A percentile compares a stretch with the other conserved stretches of the same genome.
Evolutionary conservation across 2,888 invertebrate species (phyloP).

Genomic region (Trissoscelio sp.): DNA sequence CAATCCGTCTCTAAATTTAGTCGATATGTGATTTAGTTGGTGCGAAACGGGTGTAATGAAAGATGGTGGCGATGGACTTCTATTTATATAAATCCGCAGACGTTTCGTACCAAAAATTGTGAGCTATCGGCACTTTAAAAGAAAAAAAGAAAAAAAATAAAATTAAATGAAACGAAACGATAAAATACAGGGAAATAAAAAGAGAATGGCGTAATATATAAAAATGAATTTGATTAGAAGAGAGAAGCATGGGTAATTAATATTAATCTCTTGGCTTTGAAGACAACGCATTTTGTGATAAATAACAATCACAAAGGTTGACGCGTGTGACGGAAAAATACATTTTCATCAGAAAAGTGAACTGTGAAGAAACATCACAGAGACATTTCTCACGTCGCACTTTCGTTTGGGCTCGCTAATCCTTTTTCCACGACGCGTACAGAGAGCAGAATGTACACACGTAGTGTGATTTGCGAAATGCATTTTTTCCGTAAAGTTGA

Average conservation of each 20-base stretch:
- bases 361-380: slow-evolving; percentile 52
- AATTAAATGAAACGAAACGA: no score
- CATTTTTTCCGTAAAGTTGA: slow-evolving; percentile 66
- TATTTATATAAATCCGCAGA: slow-evolving; percentile 34
- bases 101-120: no score
- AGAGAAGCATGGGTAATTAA: slow-evolving; percentile 27
- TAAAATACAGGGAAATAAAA: no score
- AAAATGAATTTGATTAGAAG: no score
- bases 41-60: slow-evolving; percentile 36
- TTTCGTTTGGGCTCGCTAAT: slow-evolving; percentile 65
- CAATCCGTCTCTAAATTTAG: slow-evolving; percentile 50
- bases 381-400: slow-evolving; percentile 60
- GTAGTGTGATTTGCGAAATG: slow-evolving; percentile 64
- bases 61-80: slow-evolving; percentile 19
- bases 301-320: slow-evolving; percentile 60
- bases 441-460: slow-evolving; percentile 44
- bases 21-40: slow-evolving; percentile 47
- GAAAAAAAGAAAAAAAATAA: no score
- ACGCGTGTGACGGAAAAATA: slow-evolving; percentile 58
- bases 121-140: no score
- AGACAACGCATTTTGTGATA: slow-evolving; percentile 50
- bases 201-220: no score
- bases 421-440: slow-evolving; percentile 58
- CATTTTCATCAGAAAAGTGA: slow-evolving; percentile 63
- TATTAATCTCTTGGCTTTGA: slow-evolving; percentile 49